phyloP scores from a whole-genome alignment of 2,888 invertebrate species.

The Pachymerium ferrugineum region DNA sequence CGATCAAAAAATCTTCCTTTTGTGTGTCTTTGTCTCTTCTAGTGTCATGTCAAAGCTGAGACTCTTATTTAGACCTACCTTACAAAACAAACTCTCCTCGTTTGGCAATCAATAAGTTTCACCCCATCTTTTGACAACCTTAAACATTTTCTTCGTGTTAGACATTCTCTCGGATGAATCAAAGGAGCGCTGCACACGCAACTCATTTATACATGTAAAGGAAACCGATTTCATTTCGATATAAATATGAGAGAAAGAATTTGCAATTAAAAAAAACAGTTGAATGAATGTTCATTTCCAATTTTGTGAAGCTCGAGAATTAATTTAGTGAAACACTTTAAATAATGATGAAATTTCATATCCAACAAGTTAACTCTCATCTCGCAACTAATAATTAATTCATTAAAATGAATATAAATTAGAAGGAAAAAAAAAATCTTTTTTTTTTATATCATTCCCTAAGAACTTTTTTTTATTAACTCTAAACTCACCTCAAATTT shows the following conservation, averaged over 20 bases:
- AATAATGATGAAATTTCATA: slow-evolving; percentile 23
- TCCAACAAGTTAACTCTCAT: slow-evolving; percentile 16
- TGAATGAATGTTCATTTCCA: neutral
- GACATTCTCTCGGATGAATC: neutral
- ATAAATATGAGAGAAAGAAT: neutral
- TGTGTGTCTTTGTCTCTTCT: neutral
- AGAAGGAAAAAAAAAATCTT: neutral
- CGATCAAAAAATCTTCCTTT: neutral
- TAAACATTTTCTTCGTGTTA: neutral
- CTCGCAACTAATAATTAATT: slow-evolving; percentile 15
- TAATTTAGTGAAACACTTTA: slow-evolving; percentile 17
- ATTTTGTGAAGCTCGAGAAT: neutral
- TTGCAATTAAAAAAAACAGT: no score
- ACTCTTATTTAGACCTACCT: neutral
- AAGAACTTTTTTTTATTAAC: no score
- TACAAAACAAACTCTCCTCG: neutral
- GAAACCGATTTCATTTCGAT: neutral
- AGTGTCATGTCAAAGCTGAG: neutral
- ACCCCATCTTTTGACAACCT: slow-evolving; percentile 15
- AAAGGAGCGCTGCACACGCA: neutral
- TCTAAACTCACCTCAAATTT: neutral
- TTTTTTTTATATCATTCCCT: neutral
- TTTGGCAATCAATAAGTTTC: neutral
- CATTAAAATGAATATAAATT: slow-evolving; percentile 27
- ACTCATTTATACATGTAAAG: neutral